phyloP scores from a whole-genome alignment of 2,113 vertebrate species.

The Eidolon helvum region DNA sequence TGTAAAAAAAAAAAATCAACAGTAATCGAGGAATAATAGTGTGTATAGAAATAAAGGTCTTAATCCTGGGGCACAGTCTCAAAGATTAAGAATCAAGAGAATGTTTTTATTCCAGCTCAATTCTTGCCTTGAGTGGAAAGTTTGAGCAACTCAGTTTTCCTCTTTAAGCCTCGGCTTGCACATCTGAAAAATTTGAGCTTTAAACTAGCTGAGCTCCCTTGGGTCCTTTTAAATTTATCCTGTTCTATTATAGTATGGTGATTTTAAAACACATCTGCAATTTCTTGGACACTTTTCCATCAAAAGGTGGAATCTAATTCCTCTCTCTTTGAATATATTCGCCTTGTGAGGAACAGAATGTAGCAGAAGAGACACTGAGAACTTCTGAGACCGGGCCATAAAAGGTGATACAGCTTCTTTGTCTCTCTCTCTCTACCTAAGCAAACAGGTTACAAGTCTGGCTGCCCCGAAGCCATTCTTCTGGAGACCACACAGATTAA shows the following conservation, averaged over 20 bases:
- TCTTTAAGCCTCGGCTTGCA: not conserved
- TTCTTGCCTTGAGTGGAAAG: not conserved
- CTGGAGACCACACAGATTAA: not conserved
- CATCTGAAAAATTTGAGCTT: not conserved
- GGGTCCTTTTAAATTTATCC: not conserved
- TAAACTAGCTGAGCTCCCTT: not conserved
- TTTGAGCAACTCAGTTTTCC: not conserved
- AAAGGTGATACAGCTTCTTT: not conserved
- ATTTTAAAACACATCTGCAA: not conserved
- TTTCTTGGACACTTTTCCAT: not conserved
- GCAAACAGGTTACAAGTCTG: not conserved
- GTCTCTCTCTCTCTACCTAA: not conserved
- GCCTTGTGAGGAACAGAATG: not conserved
- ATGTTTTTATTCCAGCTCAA: not conserved
- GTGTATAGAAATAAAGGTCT: not conserved
- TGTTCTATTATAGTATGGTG: not conserved
- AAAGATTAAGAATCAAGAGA: not conserved
- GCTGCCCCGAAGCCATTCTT: no score
- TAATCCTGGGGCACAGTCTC: not conserved
- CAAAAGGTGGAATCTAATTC: not conserved
- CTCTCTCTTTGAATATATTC: not conserved
- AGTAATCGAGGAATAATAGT: not conserved
- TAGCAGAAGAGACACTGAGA: not conserved
- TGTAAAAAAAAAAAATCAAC: not conserved
- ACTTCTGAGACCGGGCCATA: not conserved